Percentiles rank a stretch among this genome's conserved stretches.
Evolutionary conservation across 2,113 vertebrate genomes (phyloP).

Genomic region (Eclectus roratus): DNA sequence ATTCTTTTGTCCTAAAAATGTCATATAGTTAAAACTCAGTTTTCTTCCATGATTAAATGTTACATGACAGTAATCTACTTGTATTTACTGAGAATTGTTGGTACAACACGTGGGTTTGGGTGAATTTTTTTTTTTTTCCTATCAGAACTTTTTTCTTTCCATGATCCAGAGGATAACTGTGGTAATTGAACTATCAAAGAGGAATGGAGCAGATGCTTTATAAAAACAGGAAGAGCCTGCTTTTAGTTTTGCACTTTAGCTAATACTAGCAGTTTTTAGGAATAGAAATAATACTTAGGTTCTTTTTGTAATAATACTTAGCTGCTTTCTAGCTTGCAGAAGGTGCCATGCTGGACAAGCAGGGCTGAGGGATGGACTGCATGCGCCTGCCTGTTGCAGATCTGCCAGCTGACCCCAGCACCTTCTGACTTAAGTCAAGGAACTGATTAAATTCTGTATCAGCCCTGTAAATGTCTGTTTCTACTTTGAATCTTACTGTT

Average conservation of each 20-base stretch:
- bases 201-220: background rate
- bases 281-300: background rate
- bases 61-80: background rate
- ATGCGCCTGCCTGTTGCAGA: background rate
- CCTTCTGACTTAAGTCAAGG: background rate
- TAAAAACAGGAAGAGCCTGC: background rate
- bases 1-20: background rate
- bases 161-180: background rate
- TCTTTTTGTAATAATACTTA: background rate
- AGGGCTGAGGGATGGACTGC: background rate
- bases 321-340: background rate
- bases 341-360: background rate
- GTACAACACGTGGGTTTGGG: fast-evolving
- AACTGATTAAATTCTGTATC: background rate
- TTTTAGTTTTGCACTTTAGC: background rate
- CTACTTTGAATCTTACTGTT: background rate
- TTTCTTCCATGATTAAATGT: background rate
- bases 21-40: background rate
- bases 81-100: background rate
- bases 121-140: background rate
- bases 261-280: background rate
- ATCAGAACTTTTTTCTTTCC: background rate
- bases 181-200: background rate
- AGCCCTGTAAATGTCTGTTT: background rate
- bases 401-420: background rate